Conservation (phyloP, 2,888 invertebrate species). For the Drosophila borborema region DNA sequence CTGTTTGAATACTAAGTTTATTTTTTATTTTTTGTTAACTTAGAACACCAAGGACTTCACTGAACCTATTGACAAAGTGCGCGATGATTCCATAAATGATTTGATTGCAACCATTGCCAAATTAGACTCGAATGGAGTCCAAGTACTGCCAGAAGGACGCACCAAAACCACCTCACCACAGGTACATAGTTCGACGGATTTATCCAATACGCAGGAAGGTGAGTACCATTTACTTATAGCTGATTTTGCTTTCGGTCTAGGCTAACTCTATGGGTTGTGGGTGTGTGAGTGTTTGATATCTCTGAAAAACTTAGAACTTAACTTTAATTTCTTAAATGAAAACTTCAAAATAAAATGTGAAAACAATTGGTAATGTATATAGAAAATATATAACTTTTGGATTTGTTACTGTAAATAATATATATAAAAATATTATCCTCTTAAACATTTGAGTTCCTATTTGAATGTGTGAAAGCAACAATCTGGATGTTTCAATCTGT, state of each 20-base stretch:
- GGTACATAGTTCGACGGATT: conserved; percentile 91
- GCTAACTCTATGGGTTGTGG: conserved; percentile 23
- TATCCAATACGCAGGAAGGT: conserved; percentile 85
- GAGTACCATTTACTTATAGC: conserved; percentile 37
- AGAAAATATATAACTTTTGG: neutral
- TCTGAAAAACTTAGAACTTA: neutral
- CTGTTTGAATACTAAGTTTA: accelerated
- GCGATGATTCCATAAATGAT: conserved; percentile 94
- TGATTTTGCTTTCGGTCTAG: conserved; percentile 10
- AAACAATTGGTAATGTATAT: neutral
- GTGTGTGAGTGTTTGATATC: conserved; percentile 36
- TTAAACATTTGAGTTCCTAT: neutral
- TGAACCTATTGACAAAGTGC: conserved; percentile 91
- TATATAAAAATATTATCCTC: neutral
- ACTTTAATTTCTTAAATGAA: neutral
- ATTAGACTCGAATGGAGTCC: conserved; percentile 94
- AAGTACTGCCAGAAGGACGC: conserved; percentile 88
- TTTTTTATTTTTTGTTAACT: accelerated
- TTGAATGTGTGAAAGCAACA: conserved; percentile 8
- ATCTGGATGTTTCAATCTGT: conserved; percentile 15
- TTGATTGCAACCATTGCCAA: conserved; percentile 95
- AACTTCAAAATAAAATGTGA: neutral
- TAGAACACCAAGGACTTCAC: conserved; percentile 87
- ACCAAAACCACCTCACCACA: conserved; percentile 87
- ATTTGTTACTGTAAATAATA: neutral